These are phyloP conservation scores for Ornithoptera alexandrae DNA, from an alignment of 2,888 invertebrate genomes.

Conservation along the genomic window DNA sequence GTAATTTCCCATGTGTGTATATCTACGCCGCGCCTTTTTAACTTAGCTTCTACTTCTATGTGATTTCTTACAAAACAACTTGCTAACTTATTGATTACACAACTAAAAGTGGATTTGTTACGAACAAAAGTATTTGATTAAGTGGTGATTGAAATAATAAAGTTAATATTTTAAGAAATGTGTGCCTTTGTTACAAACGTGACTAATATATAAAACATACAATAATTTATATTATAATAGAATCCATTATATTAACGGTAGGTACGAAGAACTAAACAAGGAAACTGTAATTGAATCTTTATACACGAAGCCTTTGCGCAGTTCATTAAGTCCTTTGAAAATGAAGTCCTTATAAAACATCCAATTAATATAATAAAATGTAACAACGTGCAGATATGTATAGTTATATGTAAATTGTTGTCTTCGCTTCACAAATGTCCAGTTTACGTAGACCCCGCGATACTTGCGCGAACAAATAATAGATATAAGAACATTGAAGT, in stretches of 20 bases:
- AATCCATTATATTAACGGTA: background rate
- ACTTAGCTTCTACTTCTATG: conserved; percentile 41
- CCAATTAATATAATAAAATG: conserved; percentile 40
- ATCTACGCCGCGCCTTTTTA: conserved; percentile 64
- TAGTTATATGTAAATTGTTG: conserved; percentile 32
- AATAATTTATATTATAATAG: background rate
- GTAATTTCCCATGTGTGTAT: conserved; percentile 71
- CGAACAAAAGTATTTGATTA: no score
- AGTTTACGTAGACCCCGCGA: conserved; percentile 45
- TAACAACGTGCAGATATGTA: conserved; percentile 33
- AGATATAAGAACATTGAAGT: conserved; percentile 42
- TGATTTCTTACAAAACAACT: conserved; percentile 46
- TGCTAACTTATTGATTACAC: conserved; percentile 15
- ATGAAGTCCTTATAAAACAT: conserved; percentile 33
- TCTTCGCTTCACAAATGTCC: conserved; percentile 43
- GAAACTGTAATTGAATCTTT: conserved; percentile 24
- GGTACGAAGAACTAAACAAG: conserved; percentile 13
- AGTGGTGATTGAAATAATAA: background rate
- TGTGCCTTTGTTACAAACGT: background rate
- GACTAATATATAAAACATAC: background rate
- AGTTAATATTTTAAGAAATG: background rate
- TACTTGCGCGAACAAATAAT: conserved; percentile 49
- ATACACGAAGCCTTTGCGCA: conserved; percentile 1
- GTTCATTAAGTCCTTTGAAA: conserved; percentile 14
- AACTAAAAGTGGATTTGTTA: background rate